Percentiles rank a stretch among this genome's conserved stretches.
Conservation (phyloP, 37 sponge, comb jelly and placozoan genomes). For the Aplysina aerophoba region DNA sequence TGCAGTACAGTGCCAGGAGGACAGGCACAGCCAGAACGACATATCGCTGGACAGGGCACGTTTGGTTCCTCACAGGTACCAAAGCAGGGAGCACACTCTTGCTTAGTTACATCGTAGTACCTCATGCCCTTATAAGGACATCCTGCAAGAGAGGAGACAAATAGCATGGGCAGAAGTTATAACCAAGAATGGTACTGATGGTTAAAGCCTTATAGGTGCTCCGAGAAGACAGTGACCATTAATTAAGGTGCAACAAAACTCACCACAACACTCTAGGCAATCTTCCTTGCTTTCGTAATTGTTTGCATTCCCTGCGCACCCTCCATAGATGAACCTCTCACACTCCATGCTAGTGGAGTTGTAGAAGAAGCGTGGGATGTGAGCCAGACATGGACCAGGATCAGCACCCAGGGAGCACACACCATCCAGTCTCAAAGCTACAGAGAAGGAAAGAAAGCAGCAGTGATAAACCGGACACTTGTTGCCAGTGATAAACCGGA, state of each 20-base stretch:
- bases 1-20: constrained; percentile 37
- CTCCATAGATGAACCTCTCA: constrained; percentile 47
- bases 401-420: constrained; percentile 34
- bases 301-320: constrained; percentile 57
- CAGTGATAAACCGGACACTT: too few species aligned
- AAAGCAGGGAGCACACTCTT: constrained; percentile 29
- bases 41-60: constrained; percentile 26
- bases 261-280: constrained; percentile 6
- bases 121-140: background rate
- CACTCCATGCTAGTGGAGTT: constrained; percentile 32
- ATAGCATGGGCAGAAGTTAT: too few species aligned
- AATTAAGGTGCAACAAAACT: too few species aligned
- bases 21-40: constrained; percentile 46
- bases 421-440: background rate
- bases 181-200: background rate
- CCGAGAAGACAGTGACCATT: too few species aligned
- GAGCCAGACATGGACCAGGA: constrained; percentile 47
- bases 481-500: too few species aligned
- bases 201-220: background rate
- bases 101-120: background rate
- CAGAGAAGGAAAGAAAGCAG: background rate
- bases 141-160: too few species aligned
- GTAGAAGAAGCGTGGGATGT: constrained; percentile 30
- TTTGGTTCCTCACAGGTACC: constrained; percentile 40
- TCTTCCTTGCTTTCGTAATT: background rate